phyloP scores from a whole-genome alignment of 2,888 invertebrate species.

The Chelonus formosanus region DNA sequence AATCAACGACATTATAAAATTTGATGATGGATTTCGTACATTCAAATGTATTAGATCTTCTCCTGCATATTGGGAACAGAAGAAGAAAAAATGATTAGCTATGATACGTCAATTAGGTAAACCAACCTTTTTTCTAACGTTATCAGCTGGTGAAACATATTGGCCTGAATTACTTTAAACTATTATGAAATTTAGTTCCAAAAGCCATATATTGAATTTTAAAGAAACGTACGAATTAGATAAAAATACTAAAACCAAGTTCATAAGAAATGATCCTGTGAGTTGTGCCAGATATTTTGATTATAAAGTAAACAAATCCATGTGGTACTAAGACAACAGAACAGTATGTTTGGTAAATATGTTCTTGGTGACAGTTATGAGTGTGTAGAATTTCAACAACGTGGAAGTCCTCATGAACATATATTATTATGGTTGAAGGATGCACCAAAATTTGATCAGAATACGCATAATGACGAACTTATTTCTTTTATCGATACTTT shows the following conservation, averaged over 20 bases:
- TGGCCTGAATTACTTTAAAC: conserved; percentile 55
- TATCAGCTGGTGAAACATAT: conserved; percentile 61
- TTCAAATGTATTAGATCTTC: conserved; percentile 55
- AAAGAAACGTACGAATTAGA: not conserved
- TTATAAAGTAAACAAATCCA: not conserved
- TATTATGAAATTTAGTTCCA: conserved; percentile 50
- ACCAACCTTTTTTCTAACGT: conserved; percentile 58
- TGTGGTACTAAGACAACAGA: not conserved
- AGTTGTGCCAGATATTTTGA: not conserved
- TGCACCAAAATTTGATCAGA: conserved; percentile 11
- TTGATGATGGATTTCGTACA: conserved; percentile 24
- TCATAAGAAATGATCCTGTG: not conserved
- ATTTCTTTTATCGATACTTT: conserved; percentile 42
- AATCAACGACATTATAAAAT: too few species aligned
- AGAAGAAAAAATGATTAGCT: conserved; percentile 58
- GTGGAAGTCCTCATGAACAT: conserved; percentile 21
- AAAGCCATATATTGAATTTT: not conserved
- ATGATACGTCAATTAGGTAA: conserved; percentile 60
- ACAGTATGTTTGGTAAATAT: not conserved
- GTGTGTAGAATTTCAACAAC: conserved; percentile 25
- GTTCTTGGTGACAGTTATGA: conserved; percentile 1
- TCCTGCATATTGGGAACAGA: conserved; percentile 53
- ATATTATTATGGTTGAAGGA: conserved; percentile 24
- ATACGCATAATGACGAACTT: conserved; percentile 42
- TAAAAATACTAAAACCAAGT: not conserved